phyloP scores from a whole-genome alignment of 1,140 invertebrate genomes.

The Tribolium madens region DNA sequence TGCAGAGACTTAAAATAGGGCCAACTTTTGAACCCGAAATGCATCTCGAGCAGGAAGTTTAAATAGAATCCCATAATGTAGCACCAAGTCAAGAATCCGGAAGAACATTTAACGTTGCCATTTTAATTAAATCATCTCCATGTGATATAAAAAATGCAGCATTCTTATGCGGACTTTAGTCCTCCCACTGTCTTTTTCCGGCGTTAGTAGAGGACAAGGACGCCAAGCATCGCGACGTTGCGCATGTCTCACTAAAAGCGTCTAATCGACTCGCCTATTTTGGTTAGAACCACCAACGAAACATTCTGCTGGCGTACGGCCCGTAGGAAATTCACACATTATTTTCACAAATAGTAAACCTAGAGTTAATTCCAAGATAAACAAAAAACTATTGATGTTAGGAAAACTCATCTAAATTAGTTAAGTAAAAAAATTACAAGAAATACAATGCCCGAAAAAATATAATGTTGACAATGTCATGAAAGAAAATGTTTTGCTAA shows the following conservation, averaged over 20 bases:
- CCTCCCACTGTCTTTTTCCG: constrained; percentile 29
- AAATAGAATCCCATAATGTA: neutral
- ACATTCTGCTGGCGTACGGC: constrained; percentile 18
- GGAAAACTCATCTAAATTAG: no score
- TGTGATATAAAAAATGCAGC: constrained; percentile 5
- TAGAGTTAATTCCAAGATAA: neutral
- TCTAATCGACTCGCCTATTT: constrained; percentile 27
- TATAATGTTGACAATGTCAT: no score
- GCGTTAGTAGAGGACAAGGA: constrained; percentile 10
- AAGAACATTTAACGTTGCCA: constrained; percentile 9
- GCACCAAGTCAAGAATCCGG: neutral
- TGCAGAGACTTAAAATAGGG: neutral
- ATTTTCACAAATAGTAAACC: neutral
- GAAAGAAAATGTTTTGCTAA: no score
- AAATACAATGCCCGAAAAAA: no score
- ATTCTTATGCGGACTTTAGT: constrained; percentile 22
- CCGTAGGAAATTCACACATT: constrained; percentile 25
- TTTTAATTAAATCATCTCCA: constrained; percentile 11
- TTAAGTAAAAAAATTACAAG: no score
- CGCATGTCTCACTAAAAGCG: constrained; percentile 18
- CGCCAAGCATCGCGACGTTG: constrained; percentile 14
- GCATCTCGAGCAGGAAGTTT: neutral
- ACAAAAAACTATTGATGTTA: neutral
- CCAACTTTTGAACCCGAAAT: neutral
- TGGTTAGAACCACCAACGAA: constrained; percentile 38